These are phyloP conservation scores for Apodemia mormo DNA, from an alignment of 2,888 invertebrate species.

Conservation along the genomic window DNA sequence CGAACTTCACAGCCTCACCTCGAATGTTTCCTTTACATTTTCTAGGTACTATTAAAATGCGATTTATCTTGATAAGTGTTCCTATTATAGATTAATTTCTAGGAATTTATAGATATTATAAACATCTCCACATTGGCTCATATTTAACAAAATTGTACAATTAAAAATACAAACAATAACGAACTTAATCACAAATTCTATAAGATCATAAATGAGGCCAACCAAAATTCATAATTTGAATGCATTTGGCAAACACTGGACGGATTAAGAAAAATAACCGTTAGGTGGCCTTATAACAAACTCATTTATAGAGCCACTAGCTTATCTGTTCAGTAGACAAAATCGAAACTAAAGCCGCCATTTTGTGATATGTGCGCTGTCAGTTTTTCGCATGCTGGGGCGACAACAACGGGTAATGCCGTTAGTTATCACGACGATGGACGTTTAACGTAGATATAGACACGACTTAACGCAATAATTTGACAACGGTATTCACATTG, in stretches of 20 bases:
- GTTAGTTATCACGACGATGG: no score
- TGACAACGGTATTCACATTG: no score
- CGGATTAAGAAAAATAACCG: slow-evolving; percentile 12
- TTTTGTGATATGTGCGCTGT: no score
- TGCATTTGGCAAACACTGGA: slow-evolving; percentile 6
- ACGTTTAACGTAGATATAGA: no score
- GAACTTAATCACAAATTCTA: slow-evolving; percentile 1
- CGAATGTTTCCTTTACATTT: no score
- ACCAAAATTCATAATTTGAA: neutral
- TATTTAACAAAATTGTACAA: slow-evolving; percentile 10
- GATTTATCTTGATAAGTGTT: neutral
- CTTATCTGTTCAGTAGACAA: no score
- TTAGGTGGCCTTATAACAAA: neutral
- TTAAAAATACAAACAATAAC: slow-evolving; percentile 6
- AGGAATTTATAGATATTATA: neutral
- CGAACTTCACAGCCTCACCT: no score
- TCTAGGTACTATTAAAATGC: neutral
- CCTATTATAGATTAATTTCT: neutral
- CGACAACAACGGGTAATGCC: no score
- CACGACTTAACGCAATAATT: no score
- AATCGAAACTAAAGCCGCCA: no score
- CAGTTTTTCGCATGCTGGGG: no score
- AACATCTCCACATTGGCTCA: neutral
- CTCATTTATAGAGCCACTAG: neutral
- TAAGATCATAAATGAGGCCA: slow-evolving; percentile 15